A percentile compares a stretch with the other conserved stretches of the same genome.
Evolutionary conservation across 2,888 invertebrate species (phyloP).

Genomic region (Operophtera brumata): DNA sequence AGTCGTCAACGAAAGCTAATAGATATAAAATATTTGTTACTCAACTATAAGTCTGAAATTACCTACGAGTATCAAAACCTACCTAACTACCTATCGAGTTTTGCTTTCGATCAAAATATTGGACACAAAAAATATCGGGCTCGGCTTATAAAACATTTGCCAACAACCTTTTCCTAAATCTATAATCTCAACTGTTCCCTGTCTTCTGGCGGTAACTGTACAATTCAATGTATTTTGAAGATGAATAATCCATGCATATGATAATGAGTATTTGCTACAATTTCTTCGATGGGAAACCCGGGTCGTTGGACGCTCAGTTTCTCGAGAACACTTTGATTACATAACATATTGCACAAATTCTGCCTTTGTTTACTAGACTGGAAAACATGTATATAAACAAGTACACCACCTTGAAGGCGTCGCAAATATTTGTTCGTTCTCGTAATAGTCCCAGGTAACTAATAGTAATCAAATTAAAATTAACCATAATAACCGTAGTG

Average conservation of each 20-base stretch:
- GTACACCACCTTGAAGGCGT: neutral
- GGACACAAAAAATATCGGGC: no score
- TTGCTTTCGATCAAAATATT: no score
- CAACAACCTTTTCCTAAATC: no score
- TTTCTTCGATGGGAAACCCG: conserved; percentile 47
- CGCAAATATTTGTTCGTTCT: neutral
- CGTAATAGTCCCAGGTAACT: no score
- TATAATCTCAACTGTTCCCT: neutral
- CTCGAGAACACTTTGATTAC: conserved; percentile 13
- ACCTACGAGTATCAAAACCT: no score
- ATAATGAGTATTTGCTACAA: conserved; percentile 51
- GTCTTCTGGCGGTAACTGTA: neutral
- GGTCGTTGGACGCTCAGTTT: conserved; percentile 39
- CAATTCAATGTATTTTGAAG: conserved; percentile 43
- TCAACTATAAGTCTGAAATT: no score
- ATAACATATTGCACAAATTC: neutral
- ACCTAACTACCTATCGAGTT: no score
- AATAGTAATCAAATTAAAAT: no score
- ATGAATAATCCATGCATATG: conserved; percentile 62
- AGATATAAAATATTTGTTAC: neutral
- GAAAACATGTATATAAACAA: neutral
- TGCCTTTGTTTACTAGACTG: neutral
- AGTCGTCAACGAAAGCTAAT: neutral
- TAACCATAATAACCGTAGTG: no score
- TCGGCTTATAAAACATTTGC: no score